Base-by-base conservation (phyloP, 2,888 invertebrate species). In the Lamproptera curius region DNA sequence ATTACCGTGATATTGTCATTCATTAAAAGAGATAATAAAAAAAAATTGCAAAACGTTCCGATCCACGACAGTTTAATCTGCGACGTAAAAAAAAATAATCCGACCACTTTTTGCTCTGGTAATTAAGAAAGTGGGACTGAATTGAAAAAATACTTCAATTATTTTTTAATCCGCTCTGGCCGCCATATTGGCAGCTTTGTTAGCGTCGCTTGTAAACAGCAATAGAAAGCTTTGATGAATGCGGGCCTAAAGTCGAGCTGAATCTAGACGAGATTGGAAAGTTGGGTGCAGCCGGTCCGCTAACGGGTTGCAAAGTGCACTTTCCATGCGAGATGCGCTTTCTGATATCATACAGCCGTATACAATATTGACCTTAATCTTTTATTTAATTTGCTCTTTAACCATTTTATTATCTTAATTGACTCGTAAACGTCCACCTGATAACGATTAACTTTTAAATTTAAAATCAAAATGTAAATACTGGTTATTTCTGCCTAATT, bases 291-390 rank as follows among this genome's bases (percentile, higher is more conserved):
- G 70, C 69, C 68, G 62, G 73, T 59, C 64, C 58, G 50, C 67
- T 65, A 70, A 75, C 78, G 63, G 73, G 74, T 74, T 70, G 63
- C 62, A 56, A 53, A 56, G 50, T 64, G 70, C 73, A 71, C 82
- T 84, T 84, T 84, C 84, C 75, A 73, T 59, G 53, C 61, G 56
- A 69, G 75, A 76, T 77, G 80, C 76, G 66, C 77, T 81, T 80
- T 82, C 81, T 68, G 76, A 78, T 82, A 82, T 71, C 70, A 61
- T 50, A 55, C 31, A 6, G 43, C 44, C 58, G 58, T 65, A 65
- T 63, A 66, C 58, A 58, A 62, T 57, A 67, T 62, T 70, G 67
- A 67, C 62, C 62, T 60, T 67, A 65, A 69, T 65, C 46, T 5
- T 20, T 5, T 20, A 5, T 20, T 20, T 6, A 20, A 20, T 20